phyloP scores from a whole-genome alignment of 2,888 invertebrate genomes.

The Craniophora ligustri region DNA sequence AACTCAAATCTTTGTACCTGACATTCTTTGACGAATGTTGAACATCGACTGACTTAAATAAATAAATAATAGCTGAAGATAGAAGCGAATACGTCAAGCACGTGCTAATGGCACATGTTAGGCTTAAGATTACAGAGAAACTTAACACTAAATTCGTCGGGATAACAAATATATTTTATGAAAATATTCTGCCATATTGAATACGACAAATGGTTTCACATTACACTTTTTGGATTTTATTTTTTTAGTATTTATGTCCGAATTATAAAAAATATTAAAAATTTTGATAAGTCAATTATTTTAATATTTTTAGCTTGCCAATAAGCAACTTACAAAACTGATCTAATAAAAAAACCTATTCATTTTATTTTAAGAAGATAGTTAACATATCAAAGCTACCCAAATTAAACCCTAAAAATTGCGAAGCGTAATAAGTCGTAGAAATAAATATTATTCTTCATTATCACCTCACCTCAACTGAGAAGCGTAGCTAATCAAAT shows the following conservation, averaged over 20 bases:
- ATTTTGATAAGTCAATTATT: no score
- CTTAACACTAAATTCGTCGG: constrained; percentile 45
- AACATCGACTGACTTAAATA: constrained; percentile 61
- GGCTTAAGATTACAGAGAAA: constrained; percentile 70
- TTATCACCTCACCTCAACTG: constrained; percentile 20
- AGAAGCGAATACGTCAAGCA: constrained; percentile 72
- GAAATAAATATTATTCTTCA: constrained; percentile 21
- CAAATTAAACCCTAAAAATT: constrained; percentile 35
- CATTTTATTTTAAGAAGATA: constrained; percentile 8
- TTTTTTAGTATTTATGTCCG: background rate
- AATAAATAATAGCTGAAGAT: constrained; percentile 77
- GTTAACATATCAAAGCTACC: constrained; percentile 30
- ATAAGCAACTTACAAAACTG: no score
- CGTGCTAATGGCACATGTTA: constrained; percentile 87
- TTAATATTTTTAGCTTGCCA: no score
- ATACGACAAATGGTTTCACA: constrained; percentile 36
- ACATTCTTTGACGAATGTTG: constrained; percentile 28
- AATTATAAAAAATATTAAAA: background rate
- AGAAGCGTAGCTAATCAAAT: constrained; percentile 5
- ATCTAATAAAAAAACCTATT: background rate
- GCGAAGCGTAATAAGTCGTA: constrained; percentile 44
- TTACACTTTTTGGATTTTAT: background rate
- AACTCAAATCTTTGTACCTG: constrained; percentile 30
- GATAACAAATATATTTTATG: constrained; percentile 7
- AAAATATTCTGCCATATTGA: constrained; percentile 30